Conservation (phyloP, 2,888 invertebrate species). For the Papilio demoleus region DNA sequence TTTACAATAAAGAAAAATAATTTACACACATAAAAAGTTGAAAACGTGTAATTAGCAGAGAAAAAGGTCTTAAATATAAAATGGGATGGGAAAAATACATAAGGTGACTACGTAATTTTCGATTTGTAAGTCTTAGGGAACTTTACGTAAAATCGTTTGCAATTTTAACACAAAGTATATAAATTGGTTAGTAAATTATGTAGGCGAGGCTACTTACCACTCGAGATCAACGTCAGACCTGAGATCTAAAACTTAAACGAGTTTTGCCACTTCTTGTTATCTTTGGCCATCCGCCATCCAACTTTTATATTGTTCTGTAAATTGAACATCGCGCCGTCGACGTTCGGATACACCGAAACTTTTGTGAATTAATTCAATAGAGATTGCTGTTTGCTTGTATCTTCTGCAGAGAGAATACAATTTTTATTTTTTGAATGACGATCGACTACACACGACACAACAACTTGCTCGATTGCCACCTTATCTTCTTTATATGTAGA, state of each 20-base stretch:
- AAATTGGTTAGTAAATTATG: slow-evolving; percentile 14
- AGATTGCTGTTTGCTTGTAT: neutral
- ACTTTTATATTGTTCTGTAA: slow-evolving; percentile 36
- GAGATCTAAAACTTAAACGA: slow-evolving; percentile 33
- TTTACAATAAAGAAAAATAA: neutral
- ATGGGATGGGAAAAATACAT: neutral
- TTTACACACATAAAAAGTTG: neutral
- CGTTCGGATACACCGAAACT: slow-evolving; percentile 20
- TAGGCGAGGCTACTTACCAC: slow-evolving; percentile 15
- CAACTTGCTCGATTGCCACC: too few relatives aligned
- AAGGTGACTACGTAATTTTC: neutral
- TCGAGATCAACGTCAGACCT: slow-evolving; percentile 24
- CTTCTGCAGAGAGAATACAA: neutral
- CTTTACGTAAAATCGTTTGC: neutral
- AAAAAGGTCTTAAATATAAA: neutral
- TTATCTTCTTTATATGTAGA: too few relatives aligned
- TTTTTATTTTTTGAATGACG: neutral
- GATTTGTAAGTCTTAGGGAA: neutral
- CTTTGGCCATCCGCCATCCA: slow-evolving; percentile 32
- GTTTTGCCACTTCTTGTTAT: slow-evolving; percentile 34
- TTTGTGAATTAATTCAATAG: slow-evolving; percentile 24
- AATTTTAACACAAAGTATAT: neutral
- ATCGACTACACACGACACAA: too few relatives aligned
- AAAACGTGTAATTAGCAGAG: neutral
- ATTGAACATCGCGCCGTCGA: slow-evolving; percentile 28